phyloP scores from a whole-genome alignment of 53 echinoderm and acorn worm genomes.

The Apostichopus leukothele region DNA sequence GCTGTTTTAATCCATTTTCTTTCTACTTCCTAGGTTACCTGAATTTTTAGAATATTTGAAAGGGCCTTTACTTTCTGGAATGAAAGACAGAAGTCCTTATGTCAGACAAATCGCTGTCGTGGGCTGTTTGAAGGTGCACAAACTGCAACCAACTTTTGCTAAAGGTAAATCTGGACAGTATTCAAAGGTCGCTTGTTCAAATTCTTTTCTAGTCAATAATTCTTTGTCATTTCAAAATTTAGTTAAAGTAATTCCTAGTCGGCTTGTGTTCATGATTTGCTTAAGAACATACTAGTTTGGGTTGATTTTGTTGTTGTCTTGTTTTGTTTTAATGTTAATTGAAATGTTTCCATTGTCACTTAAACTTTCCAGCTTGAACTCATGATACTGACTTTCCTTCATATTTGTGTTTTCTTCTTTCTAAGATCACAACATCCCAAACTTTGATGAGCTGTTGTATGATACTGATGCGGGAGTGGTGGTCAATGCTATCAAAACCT shows the following conservation, averaged over 20 bases:
- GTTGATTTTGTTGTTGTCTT: too few species aligned
- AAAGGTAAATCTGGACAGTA: constrained; percentile 49
- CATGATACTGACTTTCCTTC: too few species aligned
- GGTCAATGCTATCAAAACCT: constrained; percentile 8
- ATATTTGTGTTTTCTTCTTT: not conserved
- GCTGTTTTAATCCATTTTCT: too few species aligned
- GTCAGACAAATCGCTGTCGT: constrained; percentile 79
- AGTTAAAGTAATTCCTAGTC: too few species aligned
- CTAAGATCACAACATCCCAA: constrained; percentile 17
- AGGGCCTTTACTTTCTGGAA: constrained; percentile 65
- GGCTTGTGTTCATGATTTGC: too few species aligned
- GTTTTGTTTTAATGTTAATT: too few species aligned
- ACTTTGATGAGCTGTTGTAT: constrained; percentile 30
- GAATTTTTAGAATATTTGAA: constrained; percentile 80
- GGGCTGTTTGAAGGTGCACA: constrained; percentile 71
- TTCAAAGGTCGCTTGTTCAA: too few species aligned
- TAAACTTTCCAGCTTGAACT: too few species aligned
- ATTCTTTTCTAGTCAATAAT: too few species aligned
- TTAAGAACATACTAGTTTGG: too few species aligned
- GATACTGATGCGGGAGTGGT: constrained; percentile 22
- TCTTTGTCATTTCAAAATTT: too few species aligned
- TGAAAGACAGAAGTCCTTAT: constrained; percentile 89
- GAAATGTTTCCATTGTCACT: too few species aligned
- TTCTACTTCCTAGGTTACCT: constrained; percentile 55
- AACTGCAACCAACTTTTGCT: constrained; percentile 61